Conservation (phyloP, 2,797 vertebrate genomes). For the Mustela erminea region DNA sequence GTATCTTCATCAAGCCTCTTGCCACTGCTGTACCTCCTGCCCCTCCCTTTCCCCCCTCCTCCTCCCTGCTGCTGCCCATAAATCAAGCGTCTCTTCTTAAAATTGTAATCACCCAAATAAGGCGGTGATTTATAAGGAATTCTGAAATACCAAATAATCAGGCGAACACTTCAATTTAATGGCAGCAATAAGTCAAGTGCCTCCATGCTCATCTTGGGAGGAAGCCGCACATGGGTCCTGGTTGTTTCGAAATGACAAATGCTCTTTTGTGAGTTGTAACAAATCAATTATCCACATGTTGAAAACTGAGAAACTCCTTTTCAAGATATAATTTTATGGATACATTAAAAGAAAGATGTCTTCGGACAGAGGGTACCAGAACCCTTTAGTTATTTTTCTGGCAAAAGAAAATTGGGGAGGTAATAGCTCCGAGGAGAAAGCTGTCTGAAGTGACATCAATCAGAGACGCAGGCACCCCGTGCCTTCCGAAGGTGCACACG, state of each 20-base stretch:
- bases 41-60: not conserved
- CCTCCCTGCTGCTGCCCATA: slow-evolving; percentile 15
- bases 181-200: slow-evolving; percentile 80
- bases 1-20: not conserved
- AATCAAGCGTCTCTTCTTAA: slow-evolving; percentile 78
- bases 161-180: slow-evolving; percentile 73
- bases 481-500: not conserved
- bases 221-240: slow-evolving; percentile 31
- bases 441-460: slow-evolving; percentile 30
- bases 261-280: slow-evolving; percentile 74
- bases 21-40: not conserved
- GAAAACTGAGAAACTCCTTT: slow-evolving; percentile 70
- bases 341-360: slow-evolving; percentile 53
- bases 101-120: slow-evolving; percentile 83
- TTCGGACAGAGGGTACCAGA: not conserved
- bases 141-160: slow-evolving; percentile 80
- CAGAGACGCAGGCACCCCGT: not conserved
- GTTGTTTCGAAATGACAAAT: slow-evolving; percentile 79
- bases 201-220: slow-evolving; percentile 31
- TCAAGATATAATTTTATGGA: slow-evolving; percentile 73
- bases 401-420: slow-evolving; percentile 63
- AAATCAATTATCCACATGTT: slow-evolving; percentile 79
- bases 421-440: slow-evolving; percentile 48
- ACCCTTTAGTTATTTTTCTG: slow-evolving; percentile 72
- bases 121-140: slow-evolving; percentile 79